Base-by-base conservation (phyloP, 1,140 invertebrate species). In the Orius insidiosus region DNA sequence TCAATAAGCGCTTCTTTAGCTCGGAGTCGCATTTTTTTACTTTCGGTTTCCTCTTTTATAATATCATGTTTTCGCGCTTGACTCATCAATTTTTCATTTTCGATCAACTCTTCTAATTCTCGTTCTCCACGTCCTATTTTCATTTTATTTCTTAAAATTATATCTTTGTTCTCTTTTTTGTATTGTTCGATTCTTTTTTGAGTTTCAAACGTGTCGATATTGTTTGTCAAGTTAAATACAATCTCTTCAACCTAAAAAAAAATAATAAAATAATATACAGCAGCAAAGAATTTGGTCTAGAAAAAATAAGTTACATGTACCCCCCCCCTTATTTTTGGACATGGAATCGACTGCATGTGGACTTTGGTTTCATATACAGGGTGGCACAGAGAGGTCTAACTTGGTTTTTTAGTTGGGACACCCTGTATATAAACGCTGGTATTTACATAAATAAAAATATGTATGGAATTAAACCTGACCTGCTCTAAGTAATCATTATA, bases 401-500 rank as follows among this genome's bases (percentile, higher is more conserved):
- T n/a, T n/a, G n/a, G n/a, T n/a, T n/a, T n/a, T n/a, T n/a, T n/a
- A n/a, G n/a, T n/a, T n/a, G n/a, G n/a, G n/a, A n/a, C n/a, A n/a
- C n/a, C n/a, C n/a, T n/a, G n/a, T n/a, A n/a, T n/a, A n/a, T n/a
- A n/a, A n/a, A n/a, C n/a, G n/a, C n/a, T n/a, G n/a, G n/a, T n/a
- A n/a, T n/a, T n/a, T n/a, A n/a, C n/a, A n/a, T n/a, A n/a, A n/a
- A n/a, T n/a, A n/a, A n/a, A n/a, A n/a, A n/a, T n/a, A n/a, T n/a
- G n/a, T n/a, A n/a, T n/a, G n/a, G n/a, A n/a, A n/a, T n/a, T n/a
- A n/a, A n/a, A n/a, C n/a, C 24, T 4, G 7, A 24, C 24, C 64
- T 86, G 78, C 63, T 96, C 89, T 52, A 95, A 68, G 60, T 95
- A 96, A 61, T 94, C 83, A 64, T 95, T 94, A 60, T 83, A 96